Evolutionary conservation across 2,797 vertebrate genomes (phyloP), one percentile per base, ranked within the genome.

Genomic region (Oreochromis mossambicus): DNA sequence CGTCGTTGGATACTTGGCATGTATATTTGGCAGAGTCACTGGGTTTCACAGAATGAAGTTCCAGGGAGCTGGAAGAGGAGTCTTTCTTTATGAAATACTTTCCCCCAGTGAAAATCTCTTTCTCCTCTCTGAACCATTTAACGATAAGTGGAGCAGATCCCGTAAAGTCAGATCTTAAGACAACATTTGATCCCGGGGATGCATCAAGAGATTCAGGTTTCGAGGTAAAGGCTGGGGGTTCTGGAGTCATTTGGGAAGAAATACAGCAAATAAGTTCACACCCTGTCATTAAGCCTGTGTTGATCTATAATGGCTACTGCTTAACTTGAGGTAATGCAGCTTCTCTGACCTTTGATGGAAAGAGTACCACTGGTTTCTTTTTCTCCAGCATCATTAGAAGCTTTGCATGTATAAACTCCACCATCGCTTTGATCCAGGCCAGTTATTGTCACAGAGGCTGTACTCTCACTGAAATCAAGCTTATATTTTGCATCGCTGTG

Each of bases 1-100:
- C 98, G 19, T 97, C 94, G 1, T 99, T 99, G 93, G 96, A 96
- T 50, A 99, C 96, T 95, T 98, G 97, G 94, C 99, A 99, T 1
- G 95, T 97, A 48, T 99, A 99, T 85, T 96, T 96, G 88, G 97
- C 97, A 0, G 98, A 98, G 89, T 99, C 97, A 1, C 94, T 88
- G n/a, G 97, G 95, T 94, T 98, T 99, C 54, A 98, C 97, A 3
- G 97, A 95, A 1, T 98, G 97, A 85, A 99, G 97, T 81, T 98
- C 98, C 94, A 99, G 76, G 26, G 97, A 97, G 95, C 97, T 99
- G n/a, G 96, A 96, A 77, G 97, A 95, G 19, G 95, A 92, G 77
- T 99, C 98, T 94, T 98, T 99, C 95, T 97, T 98, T 87, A 99
- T 97, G 86, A 98, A 97, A 94, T 95, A 98, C 79, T 95, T 96